Evolutionary conservation across 2,113 vertebrate genomes (phyloP).

Genomic region (Sebastes fasciatus): DNA sequence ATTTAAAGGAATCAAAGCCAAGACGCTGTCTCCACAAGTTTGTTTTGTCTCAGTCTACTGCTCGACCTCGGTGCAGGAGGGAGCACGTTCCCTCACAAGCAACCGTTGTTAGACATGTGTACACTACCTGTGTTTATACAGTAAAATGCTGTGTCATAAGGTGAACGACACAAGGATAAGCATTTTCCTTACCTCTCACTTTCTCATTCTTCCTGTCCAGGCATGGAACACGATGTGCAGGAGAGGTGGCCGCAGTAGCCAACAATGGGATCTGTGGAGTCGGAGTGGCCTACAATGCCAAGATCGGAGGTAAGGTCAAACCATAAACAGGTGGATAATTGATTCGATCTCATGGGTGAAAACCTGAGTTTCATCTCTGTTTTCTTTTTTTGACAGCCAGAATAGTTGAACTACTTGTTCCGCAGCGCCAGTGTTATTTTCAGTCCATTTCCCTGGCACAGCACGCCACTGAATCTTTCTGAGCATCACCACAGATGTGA

Average conservation of each 20-base stretch:
- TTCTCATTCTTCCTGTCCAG: slow-evolving; percentile 74
- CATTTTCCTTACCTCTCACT: slow-evolving; percentile 19
- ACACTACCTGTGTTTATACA: not conserved
- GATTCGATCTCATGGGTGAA: slow-evolving; percentile 28
- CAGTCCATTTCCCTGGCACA: slow-evolving; percentile 36
- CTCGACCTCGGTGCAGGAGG: slow-evolving; percentile 16
- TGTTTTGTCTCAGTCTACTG: slow-evolving; percentile 59
- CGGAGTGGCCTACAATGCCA: slow-evolving; percentile 94
- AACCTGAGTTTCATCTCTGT: slow-evolving; percentile 6
- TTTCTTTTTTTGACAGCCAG: slow-evolving; percentile 34
- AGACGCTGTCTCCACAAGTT: slow-evolving; percentile 48
- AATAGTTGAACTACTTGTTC: slow-evolving; percentile 36
- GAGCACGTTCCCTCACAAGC: slow-evolving; percentile 33
- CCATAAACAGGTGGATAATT: slow-evolving; percentile 27
- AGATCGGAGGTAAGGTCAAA: slow-evolving; percentile 90
- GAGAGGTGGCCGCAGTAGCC: slow-evolving; percentile 95
- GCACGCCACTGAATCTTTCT: slow-evolving; percentile 43
- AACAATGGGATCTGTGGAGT: slow-evolving; percentile 97
- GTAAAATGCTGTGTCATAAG: slow-evolving; percentile 35
- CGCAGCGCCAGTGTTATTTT: slow-evolving; percentile 36
- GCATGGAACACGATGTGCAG: slow-evolving; percentile 95
- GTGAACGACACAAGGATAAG: slow-evolving; percentile 19
- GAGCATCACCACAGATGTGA: slow-evolving; percentile 24
- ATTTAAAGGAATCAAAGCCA: slow-evolving; percentile 60
- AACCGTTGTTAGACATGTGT: slow-evolving; percentile 28